A percentile compares a stretch with the other conserved stretches of the same genome.
Evolutionary conservation across 2,888 invertebrate species (phyloP).

Genomic region (Chrysina gloriosa): DNA sequence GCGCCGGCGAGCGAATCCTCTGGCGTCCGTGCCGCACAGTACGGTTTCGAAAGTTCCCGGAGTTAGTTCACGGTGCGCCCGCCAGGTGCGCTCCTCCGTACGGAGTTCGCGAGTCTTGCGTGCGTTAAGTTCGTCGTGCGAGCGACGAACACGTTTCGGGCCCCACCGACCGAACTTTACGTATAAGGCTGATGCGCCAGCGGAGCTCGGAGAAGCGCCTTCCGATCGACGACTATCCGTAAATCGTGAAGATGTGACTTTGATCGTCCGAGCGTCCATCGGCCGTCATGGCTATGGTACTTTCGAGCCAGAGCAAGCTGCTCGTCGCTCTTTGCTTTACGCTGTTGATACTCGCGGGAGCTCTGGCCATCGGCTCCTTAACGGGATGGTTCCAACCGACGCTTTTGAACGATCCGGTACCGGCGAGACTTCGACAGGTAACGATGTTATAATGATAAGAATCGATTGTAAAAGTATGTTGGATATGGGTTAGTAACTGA

Average conservation of each 20-base stretch:
- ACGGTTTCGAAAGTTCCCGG: conserved; percentile 60
- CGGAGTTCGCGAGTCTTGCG: conserved; percentile 54
- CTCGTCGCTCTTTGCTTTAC: conserved; percentile 70
- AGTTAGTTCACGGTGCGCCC: conserved; percentile 57
- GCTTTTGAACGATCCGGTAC: conserved; percentile 67
- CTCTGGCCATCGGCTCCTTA: conserved; percentile 70
- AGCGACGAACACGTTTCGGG: too few relatives aligned
- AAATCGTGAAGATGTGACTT: conserved; percentile 35
- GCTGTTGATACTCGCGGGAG: conserved; percentile 69
- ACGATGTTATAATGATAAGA: too few relatives aligned
- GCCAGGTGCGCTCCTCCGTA: conserved; percentile 56
- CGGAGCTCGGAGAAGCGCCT: too few relatives aligned
- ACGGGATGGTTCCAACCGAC: conserved; percentile 73
- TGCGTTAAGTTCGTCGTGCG: too few relatives aligned
- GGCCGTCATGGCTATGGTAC: conserved; percentile 72
- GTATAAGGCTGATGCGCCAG: too few relatives aligned
- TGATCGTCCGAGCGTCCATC: neutral
- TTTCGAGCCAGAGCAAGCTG: conserved; percentile 73
- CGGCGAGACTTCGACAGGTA: conserved; percentile 72
- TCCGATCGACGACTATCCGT: too few relatives aligned
- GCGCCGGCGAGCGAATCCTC: conserved; percentile 34
- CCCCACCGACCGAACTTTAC: too few relatives aligned
- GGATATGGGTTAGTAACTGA: too few relatives aligned
- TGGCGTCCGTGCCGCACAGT: conserved; percentile 54
- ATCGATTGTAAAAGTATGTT: too few relatives aligned